phyloP scores from a whole-genome alignment of 2,797 vertebrate genomes.

The Acanthurus leucopareius region DNA sequence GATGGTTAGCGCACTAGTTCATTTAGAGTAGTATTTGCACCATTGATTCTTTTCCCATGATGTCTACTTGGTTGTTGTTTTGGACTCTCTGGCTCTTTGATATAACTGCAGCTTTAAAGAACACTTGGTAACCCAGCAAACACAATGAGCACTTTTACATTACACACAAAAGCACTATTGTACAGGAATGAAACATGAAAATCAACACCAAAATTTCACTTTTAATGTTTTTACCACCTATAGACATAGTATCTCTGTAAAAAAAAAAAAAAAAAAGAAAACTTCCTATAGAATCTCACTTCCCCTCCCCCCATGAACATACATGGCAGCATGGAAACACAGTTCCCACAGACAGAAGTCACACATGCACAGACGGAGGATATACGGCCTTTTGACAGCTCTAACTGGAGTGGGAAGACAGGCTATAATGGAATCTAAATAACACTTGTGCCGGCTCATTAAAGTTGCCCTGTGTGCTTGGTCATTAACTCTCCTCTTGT shows the following conservation, averaged over 20 bases:
- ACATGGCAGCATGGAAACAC: not conserved
- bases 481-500: slow-evolving; percentile 57
- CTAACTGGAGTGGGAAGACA: slow-evolving; percentile 26
- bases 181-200: not conserved
- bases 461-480: slow-evolving; percentile 50
- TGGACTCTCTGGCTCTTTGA: not conserved
- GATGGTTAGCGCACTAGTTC: too few species aligned
- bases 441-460: slow-evolving; percentile 64
- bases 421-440: slow-evolving; percentile 58
- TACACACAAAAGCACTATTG: not conserved
- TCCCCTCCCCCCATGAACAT: not conserved
- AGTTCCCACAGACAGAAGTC: slow-evolving; percentile 22
- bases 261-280: not conserved
- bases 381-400: slow-evolving; percentile 50
- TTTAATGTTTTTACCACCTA: not conserved
- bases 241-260: not conserved
- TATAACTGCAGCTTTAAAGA: not conserved
- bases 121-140: not conserved
- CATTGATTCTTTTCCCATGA: not conserved
- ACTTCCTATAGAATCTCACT: slow-evolving; percentile 5
- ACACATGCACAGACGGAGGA: slow-evolving; percentile 43
- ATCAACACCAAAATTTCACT: not conserved
- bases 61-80: not conserved
- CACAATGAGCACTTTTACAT: not conserved
- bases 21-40: not conserved